Base-by-base conservation (phyloP, 1,140 invertebrate species). In the Varroa destructor region DNA sequence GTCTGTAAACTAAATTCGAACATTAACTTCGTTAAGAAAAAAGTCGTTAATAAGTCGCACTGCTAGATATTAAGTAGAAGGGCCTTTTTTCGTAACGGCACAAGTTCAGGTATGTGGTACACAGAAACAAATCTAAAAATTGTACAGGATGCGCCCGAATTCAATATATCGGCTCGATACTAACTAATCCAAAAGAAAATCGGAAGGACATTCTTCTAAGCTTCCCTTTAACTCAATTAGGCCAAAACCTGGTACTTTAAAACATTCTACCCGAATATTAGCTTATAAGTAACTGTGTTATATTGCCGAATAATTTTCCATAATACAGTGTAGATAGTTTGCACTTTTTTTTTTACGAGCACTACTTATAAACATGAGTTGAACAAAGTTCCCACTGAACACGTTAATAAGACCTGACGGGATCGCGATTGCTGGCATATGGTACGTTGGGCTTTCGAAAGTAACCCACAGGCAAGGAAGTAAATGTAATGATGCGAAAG, bases 301-400 rank as follows among this genome's bases (percentile, higher is more conserved):
- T 14, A 5, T 14, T 8, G 61, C 12, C 61, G 61, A 67, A 67
- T 67, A 40, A 67, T 40, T 67, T 46, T 67, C 46, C 61, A 1
- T 25, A 46, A 14, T 25, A 1, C 3, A 14, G 12, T 14, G 8
- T 37, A 67, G 10, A 37, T 43, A 12, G 14, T 46, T 40, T 67
- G 61, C 14, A 67, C 40, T 46, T 67, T 67, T 8, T 51, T 25
- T 25, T 14, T 58, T 37, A 12, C 40, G 12, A 37, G 61, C 12
- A 12, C 5, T 14, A 37, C 61, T 67, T 12, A 67, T 36, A 40
- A 67, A 8, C 61, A 67, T 12, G 10, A 67, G 61, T 8, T 67
- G 61, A 3, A 12, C 61, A 40, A 67, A 36, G 8, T 67, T 14
- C 8, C 12, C 46, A 40, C 12, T 14, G 12, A 40, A 37, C 1